phyloP scores from a whole-genome alignment of 2,888 invertebrate genomes.

The Phortica magna region DNA sequence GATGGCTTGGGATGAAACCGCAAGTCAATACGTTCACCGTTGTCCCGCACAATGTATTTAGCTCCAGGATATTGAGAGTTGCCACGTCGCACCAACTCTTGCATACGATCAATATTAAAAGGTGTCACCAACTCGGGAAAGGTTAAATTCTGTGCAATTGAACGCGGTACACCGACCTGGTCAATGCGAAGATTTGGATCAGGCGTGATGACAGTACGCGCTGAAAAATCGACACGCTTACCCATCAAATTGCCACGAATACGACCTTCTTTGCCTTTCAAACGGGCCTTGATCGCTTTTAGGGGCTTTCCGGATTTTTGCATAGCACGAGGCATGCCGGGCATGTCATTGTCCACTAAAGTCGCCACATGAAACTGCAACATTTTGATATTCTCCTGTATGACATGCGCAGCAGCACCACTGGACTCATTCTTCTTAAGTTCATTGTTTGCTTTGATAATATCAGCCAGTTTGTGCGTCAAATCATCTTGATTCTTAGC shows the following conservation, averaged over 20 bases:
- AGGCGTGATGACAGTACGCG: conserved; percentile 98
- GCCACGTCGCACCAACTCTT: conserved; percentile 94
- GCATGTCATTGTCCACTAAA: conserved; percentile 98
- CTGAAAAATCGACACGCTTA: conserved; percentile 99
- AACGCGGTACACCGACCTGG: conserved; percentile 98
- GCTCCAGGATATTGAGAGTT: conserved; percentile 99
- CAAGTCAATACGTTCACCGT: conserved; percentile 98
- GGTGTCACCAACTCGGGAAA: conserved; percentile 99
- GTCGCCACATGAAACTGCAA: conserved; percentile 99
- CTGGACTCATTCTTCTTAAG: conserved; percentile 95
- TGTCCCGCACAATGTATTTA: conserved; percentile 99
- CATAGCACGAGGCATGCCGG: conserved; percentile 97
- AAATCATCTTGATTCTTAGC: conserved; percentile 99
- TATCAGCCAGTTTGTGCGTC: conserved; percentile 98
- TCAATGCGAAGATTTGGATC: conserved; percentile 96
- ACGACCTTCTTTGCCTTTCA: conserved; percentile 99
- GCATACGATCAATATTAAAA: conserved; percentile 96
- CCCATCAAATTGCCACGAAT: conserved; percentile 99
- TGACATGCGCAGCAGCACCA: conserved; percentile 98
- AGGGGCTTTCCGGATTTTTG: conserved; percentile 99
- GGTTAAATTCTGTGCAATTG: conserved; percentile 99
- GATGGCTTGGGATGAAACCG: conserved; percentile 98
- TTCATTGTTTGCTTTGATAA: conserved; percentile 99
- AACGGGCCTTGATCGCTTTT: conserved; percentile 96
- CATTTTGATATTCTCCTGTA: conserved; percentile 98